Evolutionary conservation across 92 coral and sea anemone genomes (phyloP), one percentile per base, ranked within the genome.

Genomic region (Bergia sp.): DNA sequence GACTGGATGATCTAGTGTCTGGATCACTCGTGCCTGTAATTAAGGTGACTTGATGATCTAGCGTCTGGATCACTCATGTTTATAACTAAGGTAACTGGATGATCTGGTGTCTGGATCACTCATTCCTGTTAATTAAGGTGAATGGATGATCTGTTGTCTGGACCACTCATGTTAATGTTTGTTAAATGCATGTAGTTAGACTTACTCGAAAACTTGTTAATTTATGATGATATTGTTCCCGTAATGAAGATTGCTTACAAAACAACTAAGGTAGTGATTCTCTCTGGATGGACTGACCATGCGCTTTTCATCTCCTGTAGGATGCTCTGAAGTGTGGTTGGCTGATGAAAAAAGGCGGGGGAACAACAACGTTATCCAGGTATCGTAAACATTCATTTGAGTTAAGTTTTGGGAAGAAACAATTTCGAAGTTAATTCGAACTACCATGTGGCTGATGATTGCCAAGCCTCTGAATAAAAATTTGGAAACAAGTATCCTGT

Each of bases 281-380:
- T 61, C 7, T 61, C 69, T 15, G n/a, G 7, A 77, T 37, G 45
- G 74, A 36, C 11, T 23, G 1, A 37, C 13, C 8, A 7, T 2
- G 40, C 40, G 39, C 2, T 41, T 80, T 85, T 16, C 55, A 7
- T 42, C 77, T 37, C 57, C 88, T 82, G 45, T 71, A 96, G 99
- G 99, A 96, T 81, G 99, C 99, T 13, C 93, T 96, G 10, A 95
- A 95, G 50, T 92, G 96, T 85, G 99, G 99, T 39, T 96, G 99
- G 99, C 77, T 96, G 73, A 92, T 96, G 94, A 96, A 96, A 76
- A 96, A 96, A 90, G 99, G 99, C 3, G 99, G 99, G 16, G 99
- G 99, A 39, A 96, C 99, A 75, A 92, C 97, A 37, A 96, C 99
- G 3, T 85, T 96, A 21, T 96, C 99, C 47, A 93, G 99, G 99